Conservation (phyloP, 2,113 vertebrate species). For the Leucopternis melanops region DNA sequence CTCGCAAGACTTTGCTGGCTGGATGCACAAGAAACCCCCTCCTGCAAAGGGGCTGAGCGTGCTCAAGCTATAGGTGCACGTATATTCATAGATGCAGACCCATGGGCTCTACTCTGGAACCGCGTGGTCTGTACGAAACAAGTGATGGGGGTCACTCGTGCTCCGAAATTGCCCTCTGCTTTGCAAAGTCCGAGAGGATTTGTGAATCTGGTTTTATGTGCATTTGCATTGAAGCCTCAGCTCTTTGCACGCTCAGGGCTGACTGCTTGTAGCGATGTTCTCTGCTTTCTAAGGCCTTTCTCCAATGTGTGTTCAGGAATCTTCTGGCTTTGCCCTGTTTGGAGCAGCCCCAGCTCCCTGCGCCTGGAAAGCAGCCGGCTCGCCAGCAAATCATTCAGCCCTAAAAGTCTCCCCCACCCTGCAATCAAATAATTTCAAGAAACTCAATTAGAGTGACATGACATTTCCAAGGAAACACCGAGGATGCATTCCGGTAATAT, state of each 20-base stretch:
- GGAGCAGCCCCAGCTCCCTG: neutral
- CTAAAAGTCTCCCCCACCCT: neutral
- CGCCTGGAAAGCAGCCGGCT: neutral
- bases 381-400: neutral
- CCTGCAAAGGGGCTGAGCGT: neutral
- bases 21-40: neutral
- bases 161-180: neutral
- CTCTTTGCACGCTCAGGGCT: neutral
- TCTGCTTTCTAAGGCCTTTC: neutral
- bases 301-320: neutral
- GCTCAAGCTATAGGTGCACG: neutral
- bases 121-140: rapidly evolving
- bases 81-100: neutral
- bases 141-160: neutral
- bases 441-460: slow-evolving; percentile 10
- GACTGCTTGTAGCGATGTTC: rapidly evolving
- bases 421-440: slow-evolving; percentile 25
- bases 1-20: neutral
- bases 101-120: neutral
- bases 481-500: neutral
- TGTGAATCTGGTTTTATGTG: rapidly evolving
- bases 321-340: neutral
- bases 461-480: slow-evolving; percentile 33
- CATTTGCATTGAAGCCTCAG: neutral
- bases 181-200: rapidly evolving